Evolutionary conservation across 2,113 vertebrate species (phyloP), one percentile per base, ranked within the genome.

Genomic region (Dicrurus megarhynchus): DNA sequence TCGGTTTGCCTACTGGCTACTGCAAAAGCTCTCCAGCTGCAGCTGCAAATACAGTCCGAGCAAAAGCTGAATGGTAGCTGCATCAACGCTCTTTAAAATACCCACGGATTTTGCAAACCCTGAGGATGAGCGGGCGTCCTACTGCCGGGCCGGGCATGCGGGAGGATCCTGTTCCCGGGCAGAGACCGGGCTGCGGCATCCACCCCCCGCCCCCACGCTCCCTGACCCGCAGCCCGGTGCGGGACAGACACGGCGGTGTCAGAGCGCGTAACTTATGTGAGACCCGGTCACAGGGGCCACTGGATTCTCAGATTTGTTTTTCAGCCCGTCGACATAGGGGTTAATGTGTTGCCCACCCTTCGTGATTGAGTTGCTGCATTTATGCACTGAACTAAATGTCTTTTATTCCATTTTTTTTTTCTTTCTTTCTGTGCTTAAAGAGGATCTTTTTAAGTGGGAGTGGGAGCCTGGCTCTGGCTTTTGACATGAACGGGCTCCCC

Each of bases 141-240:
- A 2, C 18, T 13, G 57, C 16, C 0, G 2, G 32, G 21, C 76
- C 20, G 61, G 70, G 2, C 1, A 1, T 11, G 67, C 0, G 0
- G 73, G 20, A 80, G 26, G 77, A 32, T 13, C 65, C 20, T 0
- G 6, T 9, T 39, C 35, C 63, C 26, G 22, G 56, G 67, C 30
- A 69, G 33, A 2, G 8, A 7, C 2, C 8, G 2, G 55, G 42
- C 49, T 56, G 71, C 76, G 7, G 68, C 12, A 28, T n/a, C 53
- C 2, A 0, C n/a, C 1, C 0, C 0, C 56, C 0, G 3, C 14
- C 44, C 57, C 74, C 65, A 22, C 1, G 24, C 59, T 82, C 89
- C 87, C 76, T 79, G 82, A 93, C 84, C 86, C 30, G 4, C 55
- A 24, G 59, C 39, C 41, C 22, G 13, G 63, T 3, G 9, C 3